Base-by-base conservation (phyloP, 2,888 invertebrate genomes). In the Drosophila flavopinicola region DNA sequence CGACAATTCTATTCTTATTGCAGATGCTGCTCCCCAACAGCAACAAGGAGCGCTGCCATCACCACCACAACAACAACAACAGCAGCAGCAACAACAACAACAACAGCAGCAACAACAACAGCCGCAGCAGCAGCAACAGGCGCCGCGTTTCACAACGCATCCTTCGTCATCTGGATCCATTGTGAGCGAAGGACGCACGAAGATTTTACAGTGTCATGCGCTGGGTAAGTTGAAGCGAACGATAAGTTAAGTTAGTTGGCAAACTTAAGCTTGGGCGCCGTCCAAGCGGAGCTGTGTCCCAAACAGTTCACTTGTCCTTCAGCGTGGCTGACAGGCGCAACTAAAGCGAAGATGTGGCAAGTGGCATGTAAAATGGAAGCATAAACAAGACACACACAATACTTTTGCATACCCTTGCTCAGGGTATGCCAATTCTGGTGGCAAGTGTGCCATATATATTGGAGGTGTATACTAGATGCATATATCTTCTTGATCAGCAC, bases 191-290 rank as follows among this genome's bases (percentile, higher is more conserved):
- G 96, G 96, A 89, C 94, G 95, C 64, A 96, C 95, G 42, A 98
- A 98, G 93, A 96, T 98, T 90, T 93, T 98, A 75, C 96, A 97
- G 91, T 98, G 98, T 92, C 95, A 96, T 91, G 97, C 98, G 13
- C 93, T 95, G 90, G 97, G 97, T 96, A 92, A 94, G 94, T 92
- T 58, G 39, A 65, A 57, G 44, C 69, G 32, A 57, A 52, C 45
- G 35, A 41, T 47, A 66, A 58, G 71, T 53, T 53, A 38, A 45
- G 49, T 53, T 56, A n/a, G 51, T 13, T 35, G 35, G 35, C 9
- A 30, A 56, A 57, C 47, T 60, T 51, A 39, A 64, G 64, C 56
- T 60, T 15, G 24, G 11, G n/a, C 38, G 11, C 3, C n/a, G 17
- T 10, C 25, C 13, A n/a, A 27, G 42, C 42, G 49, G n/a, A n/a